Evolutionary conservation across 2,113 vertebrate species (phyloP).

Genomic region (Kobus ellipsiprymnus): DNA sequence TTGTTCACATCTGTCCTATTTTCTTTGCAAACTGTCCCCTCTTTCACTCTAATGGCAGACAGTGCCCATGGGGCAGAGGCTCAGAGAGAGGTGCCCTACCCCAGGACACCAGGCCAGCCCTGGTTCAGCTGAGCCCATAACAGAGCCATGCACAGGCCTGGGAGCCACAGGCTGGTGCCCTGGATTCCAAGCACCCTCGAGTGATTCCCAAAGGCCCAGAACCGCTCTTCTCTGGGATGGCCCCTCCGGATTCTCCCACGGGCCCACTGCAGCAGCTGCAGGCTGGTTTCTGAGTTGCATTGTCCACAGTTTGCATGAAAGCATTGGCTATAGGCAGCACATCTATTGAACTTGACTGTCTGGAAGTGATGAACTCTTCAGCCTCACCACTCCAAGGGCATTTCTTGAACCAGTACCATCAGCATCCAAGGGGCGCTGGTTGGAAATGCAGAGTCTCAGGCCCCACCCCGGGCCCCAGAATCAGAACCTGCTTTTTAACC

Average conservation of each 20-base stretch:
- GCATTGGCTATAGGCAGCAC: background rate
- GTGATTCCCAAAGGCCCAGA: background rate
- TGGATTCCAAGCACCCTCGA: rapidly evolving
- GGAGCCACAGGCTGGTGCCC: too few species aligned
- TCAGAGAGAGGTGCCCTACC: background rate
- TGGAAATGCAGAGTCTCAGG: background rate
- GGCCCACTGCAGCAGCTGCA: background rate
- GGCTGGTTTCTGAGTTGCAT: background rate
- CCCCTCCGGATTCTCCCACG: background rate
- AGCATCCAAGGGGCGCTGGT: background rate
- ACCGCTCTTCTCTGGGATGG: background rate
- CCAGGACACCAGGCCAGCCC: background rate
- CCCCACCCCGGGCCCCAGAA: background rate
- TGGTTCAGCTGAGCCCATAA: background rate
- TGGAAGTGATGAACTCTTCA: background rate
- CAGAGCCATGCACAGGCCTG: background rate
- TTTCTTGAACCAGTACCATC: background rate
- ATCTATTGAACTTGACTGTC: background rate
- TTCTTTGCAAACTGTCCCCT: background rate
- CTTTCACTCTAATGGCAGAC: rapidly evolving
- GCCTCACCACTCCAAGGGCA: background rate
- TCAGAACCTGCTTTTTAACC: background rate
- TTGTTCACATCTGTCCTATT: background rate
- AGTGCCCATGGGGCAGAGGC: background rate
- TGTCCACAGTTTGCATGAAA: background rate